Conservation (phyloP, 1,140 invertebrate genomes). For the Oreohelix idahoensis region DNA sequence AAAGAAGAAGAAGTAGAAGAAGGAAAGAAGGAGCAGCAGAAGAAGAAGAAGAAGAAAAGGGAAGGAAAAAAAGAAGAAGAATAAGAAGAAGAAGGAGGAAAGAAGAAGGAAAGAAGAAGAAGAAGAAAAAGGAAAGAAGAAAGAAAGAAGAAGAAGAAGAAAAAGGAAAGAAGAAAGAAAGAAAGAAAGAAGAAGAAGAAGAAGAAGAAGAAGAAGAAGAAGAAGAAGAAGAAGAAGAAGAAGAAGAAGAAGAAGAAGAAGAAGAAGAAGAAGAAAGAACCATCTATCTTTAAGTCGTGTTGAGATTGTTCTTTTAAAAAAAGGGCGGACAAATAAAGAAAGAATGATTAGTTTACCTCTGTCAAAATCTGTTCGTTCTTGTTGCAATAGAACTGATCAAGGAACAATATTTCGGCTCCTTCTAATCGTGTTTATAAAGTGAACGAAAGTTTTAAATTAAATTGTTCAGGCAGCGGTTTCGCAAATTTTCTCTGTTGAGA, state of each 20-base stretch:
- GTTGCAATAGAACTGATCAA: too few species aligned
- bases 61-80: neutral
- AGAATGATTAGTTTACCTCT: too few species aligned
- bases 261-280: too few species aligned
- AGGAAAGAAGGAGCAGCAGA: neutral
- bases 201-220: neutral
- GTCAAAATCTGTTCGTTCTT: too few species aligned
- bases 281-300: too few species aligned
- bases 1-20: neutral
- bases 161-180: neutral
- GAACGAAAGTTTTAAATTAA: too few species aligned
- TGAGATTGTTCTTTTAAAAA: too few species aligned
- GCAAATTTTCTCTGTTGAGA: too few species aligned
- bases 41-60: neutral
- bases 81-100: neutral
- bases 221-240: slow-evolving; percentile 25
- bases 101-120: neutral
- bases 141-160: neutral
- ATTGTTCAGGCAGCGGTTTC: too few species aligned
- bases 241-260: neutral
- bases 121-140: neutral
- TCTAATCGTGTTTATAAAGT: too few species aligned
- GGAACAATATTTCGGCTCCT: too few species aligned
- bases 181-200: neutral
- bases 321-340: too few species aligned